Base-by-base conservation (phyloP, 2,888 invertebrate species). In the Galerucella nymphaeae region DNA sequence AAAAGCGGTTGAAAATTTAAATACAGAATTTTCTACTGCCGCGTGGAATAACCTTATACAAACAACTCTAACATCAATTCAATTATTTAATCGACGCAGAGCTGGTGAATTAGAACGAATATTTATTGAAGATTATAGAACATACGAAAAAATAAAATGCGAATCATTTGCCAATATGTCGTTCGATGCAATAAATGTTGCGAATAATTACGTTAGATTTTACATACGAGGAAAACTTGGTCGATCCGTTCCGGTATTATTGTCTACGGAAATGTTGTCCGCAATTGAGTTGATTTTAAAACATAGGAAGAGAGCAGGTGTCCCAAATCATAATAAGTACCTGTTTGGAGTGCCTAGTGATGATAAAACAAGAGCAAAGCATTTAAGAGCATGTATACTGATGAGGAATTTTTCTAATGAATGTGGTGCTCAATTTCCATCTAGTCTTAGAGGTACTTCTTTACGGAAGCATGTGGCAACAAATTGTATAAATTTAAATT, bases 381-480 rank as follows among this genome's bases (percentile, higher is more conserved):
- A 81, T 69, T 62, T 80, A 11, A 61, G 76, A 30, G 81, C 82
- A 2, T 80, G 78, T 70, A 55, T 66, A 23, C 59, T 82, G 38
- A 62, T 81, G 55, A 53, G 79, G 30, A 53, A 73, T 42, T 80
- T 73, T 59, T 71, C 82, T 0, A 18, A 9, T 1, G 62, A 71
- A 16, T 82, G 81, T 75, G 79, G 77, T 1, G 80, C 81, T 9
- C 57, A 64, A 53, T 41, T 76, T 41, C 80, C 79, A 13, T 9
- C 18, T 45, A 64, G 73, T 1, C 74, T 82, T 16, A 74, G 77
- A 30, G 77, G 77, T 16, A 80, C 80, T 4, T 72, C 30, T 9
- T 59, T 80, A 2, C 64, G 79, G 23, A 81, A 79, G 67, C 79
- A 81, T 69, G 74, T 79, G n/a, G 80, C 81, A 0, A 79, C 80